Conservation (phyloP, 2,888 invertebrate genomes). For the Limenitis camilla region DNA sequence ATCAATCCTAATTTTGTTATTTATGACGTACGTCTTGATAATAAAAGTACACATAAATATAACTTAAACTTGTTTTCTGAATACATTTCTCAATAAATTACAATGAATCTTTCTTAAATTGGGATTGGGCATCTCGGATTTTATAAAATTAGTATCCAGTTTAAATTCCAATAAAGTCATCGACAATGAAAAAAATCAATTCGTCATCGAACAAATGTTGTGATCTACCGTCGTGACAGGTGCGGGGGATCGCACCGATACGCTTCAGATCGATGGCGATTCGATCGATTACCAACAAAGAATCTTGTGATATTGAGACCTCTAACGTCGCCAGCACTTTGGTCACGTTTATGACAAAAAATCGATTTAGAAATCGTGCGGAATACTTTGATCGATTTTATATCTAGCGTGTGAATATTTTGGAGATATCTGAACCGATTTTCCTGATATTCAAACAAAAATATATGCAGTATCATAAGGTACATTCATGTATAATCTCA, state of each 20-base stretch:
- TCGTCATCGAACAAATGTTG: slow-evolving; percentile 58
- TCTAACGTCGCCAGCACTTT: slow-evolving; percentile 39
- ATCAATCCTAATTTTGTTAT: slow-evolving; percentile 17
- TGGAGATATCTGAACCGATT: neutral
- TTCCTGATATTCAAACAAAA: neutral
- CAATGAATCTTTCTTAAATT: too few relatives aligned
- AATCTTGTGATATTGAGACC: slow-evolving; percentile 37
- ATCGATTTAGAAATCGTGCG: slow-evolving; percentile 49
- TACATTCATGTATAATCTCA: neutral
- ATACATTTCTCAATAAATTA: neutral
- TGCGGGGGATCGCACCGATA: slow-evolving; percentile 42
- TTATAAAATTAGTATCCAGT: slow-evolving; percentile 22
- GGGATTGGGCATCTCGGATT: too few relatives aligned
- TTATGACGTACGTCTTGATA: slow-evolving; percentile 13
- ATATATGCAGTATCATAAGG: too few relatives aligned
- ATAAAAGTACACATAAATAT: slow-evolving; percentile 4
- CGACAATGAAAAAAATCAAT: slow-evolving; percentile 56
- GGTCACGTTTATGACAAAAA: slow-evolving; percentile 60
- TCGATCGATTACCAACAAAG: slow-evolving; percentile 63
- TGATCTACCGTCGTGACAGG: slow-evolving; percentile 68
- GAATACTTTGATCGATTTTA: slow-evolving; percentile 7
- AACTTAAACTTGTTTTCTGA: neutral
- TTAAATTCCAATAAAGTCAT: slow-evolving; percentile 60
- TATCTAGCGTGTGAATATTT: slow-evolving; percentile 16
- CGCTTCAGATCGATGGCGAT: slow-evolving; percentile 52